phyloP scores from a whole-genome alignment of 2,113 vertebrate genomes.

The Petaurus breviceps region DNA sequence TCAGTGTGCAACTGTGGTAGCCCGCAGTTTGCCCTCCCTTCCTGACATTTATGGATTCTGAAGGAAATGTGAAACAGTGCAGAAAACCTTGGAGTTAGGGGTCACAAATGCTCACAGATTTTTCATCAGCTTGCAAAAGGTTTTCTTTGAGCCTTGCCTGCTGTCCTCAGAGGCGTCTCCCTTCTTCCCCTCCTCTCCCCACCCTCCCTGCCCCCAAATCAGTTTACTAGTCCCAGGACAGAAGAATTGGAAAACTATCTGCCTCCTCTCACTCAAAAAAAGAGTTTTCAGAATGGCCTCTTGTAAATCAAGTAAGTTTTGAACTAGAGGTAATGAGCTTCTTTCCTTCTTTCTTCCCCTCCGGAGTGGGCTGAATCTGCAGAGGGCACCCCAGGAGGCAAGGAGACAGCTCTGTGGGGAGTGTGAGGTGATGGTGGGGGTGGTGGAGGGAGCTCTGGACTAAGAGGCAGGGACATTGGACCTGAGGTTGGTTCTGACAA shows the following conservation, averaged over 20 bases:
- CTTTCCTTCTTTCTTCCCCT: background rate
- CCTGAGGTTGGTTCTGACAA: background rate
- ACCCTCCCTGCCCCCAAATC: background rate
- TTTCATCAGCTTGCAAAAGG: background rate
- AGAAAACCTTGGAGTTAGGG: background rate
- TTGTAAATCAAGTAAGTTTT: background rate
- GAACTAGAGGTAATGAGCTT: background rate
- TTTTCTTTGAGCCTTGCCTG: background rate
- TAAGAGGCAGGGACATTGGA: background rate
- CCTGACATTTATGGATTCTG: background rate
- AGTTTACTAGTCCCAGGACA: background rate
- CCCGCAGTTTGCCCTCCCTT: background rate
- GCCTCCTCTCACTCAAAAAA: background rate
- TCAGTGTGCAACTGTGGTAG: background rate
- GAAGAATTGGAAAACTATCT: background rate
- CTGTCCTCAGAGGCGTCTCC: background rate
- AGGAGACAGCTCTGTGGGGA: background rate
- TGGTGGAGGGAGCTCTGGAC: background rate
- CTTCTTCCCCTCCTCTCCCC: background rate
- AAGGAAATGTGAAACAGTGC: background rate
- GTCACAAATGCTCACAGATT: background rate
- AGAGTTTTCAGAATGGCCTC: background rate
- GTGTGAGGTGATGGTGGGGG: no score
- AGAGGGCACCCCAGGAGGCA: background rate
- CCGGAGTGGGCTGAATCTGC: background rate